Evolutionary conservation across 2,888 invertebrate genomes (phyloP).

Genomic region (Diabrotica balteata): DNA sequence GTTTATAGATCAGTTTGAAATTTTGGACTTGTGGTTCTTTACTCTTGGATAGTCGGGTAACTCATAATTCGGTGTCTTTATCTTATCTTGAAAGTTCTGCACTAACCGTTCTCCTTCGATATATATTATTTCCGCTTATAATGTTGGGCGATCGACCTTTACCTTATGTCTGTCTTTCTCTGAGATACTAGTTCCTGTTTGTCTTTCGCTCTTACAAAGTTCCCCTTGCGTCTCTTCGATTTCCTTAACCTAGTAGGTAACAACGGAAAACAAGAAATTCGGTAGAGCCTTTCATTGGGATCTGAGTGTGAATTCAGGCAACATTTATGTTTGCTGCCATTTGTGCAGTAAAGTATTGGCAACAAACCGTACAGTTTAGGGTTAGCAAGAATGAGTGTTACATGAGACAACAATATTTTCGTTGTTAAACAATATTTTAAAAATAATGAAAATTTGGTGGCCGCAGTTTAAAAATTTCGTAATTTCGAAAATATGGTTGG

Average conservation of each 20-base stretch:
- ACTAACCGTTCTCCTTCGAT: slow-evolving; percentile 39
- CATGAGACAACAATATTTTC: too few relatives aligned
- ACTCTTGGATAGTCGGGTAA: slow-evolving; percentile 25
- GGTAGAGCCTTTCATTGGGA: neutral
- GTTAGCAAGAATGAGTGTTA: too few relatives aligned
- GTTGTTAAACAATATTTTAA: too few relatives aligned
- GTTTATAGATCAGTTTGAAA: neutral
- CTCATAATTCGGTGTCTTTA: slow-evolving; percentile 39
- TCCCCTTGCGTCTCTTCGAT: neutral
- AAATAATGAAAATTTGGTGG: too few relatives aligned
- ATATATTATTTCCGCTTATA: slow-evolving; percentile 49
- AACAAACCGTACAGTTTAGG: too few relatives aligned
- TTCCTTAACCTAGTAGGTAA: neutral
- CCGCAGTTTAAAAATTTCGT: too few relatives aligned
- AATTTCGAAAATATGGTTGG: too few relatives aligned
- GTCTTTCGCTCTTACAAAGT: neutral
- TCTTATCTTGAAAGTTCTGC: slow-evolving; percentile 38
- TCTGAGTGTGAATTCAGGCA: too few relatives aligned
- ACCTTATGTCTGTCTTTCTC: slow-evolving; percentile 16
- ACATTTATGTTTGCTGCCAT: too few relatives aligned
- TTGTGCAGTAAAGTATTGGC: too few relatives aligned
- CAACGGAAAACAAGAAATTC: neutral
- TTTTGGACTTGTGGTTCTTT: slow-evolving; percentile 12
- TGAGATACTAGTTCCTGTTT: neutral
- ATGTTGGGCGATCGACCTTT: slow-evolving; percentile 34